These are phyloP conservation scores for Urocitellus parryii DNA, from an alignment of 2,113 vertebrate species.

Conservation along the genomic window DNA sequence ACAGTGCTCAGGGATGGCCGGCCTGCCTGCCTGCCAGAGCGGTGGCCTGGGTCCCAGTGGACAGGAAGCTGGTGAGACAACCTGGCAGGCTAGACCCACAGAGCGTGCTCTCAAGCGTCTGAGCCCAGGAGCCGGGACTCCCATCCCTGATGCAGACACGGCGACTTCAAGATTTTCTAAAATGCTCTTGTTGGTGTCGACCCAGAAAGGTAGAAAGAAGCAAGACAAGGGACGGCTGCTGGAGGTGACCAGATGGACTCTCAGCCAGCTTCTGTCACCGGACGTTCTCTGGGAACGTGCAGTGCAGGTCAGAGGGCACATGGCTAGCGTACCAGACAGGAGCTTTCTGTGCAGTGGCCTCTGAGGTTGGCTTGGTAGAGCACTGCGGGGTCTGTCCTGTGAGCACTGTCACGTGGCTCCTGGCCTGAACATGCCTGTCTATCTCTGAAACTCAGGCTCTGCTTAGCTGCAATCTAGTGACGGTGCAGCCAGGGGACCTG, in stretches of 20 bases:
- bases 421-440: background rate
- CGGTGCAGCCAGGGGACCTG: too few species aligned
- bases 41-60: too few species aligned
- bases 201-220: background rate
- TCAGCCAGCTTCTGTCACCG: background rate
- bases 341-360: background rate
- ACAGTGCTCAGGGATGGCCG: too few species aligned
- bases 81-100: too few species aligned
- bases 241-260: too few species aligned
- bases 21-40: too few species aligned
- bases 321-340: fast-evolving
- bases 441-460: background rate
- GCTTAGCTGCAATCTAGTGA: too few species aligned
- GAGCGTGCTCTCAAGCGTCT: background rate
- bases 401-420: background rate
- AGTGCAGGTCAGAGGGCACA: background rate
- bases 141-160: too few species aligned
- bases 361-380: background rate
- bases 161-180: background rate
- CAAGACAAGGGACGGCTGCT: background rate
- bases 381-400: background rate
- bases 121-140: too few species aligned
- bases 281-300: too few species aligned
- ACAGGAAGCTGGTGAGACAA: too few species aligned
- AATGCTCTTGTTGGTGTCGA: background rate